These are phyloP conservation scores for Melanotaenia parkinsoni DNA, from an alignment of 2,797 vertebrate species.

Conservation along the genomic window DNA sequence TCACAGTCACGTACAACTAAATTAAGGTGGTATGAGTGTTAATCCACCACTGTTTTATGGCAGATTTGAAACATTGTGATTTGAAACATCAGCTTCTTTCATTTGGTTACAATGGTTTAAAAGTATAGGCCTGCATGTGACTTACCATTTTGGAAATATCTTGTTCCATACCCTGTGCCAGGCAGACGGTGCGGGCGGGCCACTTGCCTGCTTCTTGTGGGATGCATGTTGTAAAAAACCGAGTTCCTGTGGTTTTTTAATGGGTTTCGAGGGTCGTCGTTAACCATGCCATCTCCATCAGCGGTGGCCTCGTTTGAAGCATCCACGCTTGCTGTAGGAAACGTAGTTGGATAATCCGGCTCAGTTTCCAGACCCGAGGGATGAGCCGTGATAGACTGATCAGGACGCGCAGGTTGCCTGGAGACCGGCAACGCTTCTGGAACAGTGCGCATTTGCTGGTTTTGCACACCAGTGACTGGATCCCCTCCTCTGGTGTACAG, in stretches of 20 bases:
- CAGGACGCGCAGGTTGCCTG: slow-evolving; percentile 41
- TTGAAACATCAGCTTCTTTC: background rate
- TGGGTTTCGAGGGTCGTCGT: slow-evolving; percentile 82
- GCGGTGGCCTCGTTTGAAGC: slow-evolving; percentile 24
- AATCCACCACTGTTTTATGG: background rate
- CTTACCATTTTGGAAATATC: slow-evolving; percentile 86
- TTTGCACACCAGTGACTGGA: background rate
- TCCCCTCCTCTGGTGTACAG: slow-evolving; percentile 12
- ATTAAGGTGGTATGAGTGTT: background rate
- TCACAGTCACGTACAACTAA: too few species aligned
- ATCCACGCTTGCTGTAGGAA: slow-evolving; percentile 27
- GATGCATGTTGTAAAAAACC: slow-evolving; percentile 80
- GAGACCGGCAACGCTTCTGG: slow-evolving; percentile 34
- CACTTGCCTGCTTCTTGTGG: slow-evolving; percentile 57
- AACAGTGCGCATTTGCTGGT: slow-evolving; percentile 48
- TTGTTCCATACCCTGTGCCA: slow-evolving; percentile 80
- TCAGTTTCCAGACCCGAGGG: slow-evolving; percentile 4
- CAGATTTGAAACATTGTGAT: background rate
- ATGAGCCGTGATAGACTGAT: slow-evolving; percentile 26
- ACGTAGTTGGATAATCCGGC: slow-evolving; percentile 7
- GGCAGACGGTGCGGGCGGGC: slow-evolving; percentile 68
- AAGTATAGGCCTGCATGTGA: background rate
- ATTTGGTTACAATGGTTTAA: background rate
- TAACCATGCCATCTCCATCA: slow-evolving; percentile 68
- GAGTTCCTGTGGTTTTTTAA: slow-evolving; percentile 81